A percentile compares a stretch with the other conserved stretches of the same genome.
phyloP scores from a whole-genome alignment of 2,113 vertebrate genomes.

The Crotalus helleri region DNA sequence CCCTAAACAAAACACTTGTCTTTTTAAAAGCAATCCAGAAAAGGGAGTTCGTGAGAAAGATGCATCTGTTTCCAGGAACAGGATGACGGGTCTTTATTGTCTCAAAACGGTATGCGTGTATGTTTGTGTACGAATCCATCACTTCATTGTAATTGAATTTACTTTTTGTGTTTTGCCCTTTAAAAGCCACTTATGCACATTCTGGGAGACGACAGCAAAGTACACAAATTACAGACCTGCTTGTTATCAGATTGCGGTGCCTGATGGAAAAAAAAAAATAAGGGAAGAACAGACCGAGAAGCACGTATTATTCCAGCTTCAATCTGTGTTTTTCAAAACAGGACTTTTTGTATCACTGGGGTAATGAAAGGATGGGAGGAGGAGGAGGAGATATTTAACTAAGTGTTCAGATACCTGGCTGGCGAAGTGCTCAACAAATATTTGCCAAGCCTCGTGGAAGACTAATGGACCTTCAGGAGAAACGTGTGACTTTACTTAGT shows the following conservation, averaged over 20 bases:
- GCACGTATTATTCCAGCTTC: background rate
- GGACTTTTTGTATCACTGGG: background rate
- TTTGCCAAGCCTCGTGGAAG: background rate
- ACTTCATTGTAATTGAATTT: background rate
- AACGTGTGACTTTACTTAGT: background rate
- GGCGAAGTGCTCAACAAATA: background rate
- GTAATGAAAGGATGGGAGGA: background rate
- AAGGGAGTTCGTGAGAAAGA: background rate
- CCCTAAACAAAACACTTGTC: background rate
- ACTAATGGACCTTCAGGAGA: background rate
- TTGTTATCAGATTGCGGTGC: conserved; percentile 1
- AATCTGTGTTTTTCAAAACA: background rate
- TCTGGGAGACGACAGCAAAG: background rate
- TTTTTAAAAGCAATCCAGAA: background rate
- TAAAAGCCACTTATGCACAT: background rate
- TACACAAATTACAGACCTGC: background rate
- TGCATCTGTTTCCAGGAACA: background rate
- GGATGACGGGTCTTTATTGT: background rate
- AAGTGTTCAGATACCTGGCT: background rate
- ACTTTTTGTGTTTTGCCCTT: conserved; percentile 16
- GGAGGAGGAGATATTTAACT: background rate
- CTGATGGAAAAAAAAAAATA: background rate
- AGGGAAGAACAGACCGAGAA: background rate
- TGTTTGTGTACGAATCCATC: background rate
- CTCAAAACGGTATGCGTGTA: background rate